Evolutionary conservation across 2,888 invertebrate species (phyloP).

Genomic region (Yponomeuta malinellus): DNA sequence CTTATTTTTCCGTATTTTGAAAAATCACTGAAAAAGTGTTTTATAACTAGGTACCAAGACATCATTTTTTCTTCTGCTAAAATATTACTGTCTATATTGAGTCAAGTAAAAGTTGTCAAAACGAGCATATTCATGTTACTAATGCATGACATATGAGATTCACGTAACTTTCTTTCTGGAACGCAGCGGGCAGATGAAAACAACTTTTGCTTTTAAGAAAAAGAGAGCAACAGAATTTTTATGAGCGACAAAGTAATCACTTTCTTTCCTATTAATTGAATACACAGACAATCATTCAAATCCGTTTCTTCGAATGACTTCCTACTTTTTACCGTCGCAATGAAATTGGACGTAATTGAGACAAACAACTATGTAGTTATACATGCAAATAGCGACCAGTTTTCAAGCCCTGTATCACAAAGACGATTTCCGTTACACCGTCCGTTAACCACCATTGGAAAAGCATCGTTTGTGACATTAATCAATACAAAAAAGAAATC

Average conservation of each 20-base stretch:
- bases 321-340: neutral
- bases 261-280: slow-evolving; percentile 6
- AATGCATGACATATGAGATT: neutral
- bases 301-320: neutral
- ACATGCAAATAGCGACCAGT: neutral
- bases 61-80: too few species aligned
- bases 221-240: neutral
- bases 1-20: too few species aligned
- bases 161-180: neutral
- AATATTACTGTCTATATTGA: neutral
- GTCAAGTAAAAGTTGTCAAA: neutral
- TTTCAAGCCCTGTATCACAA: neutral
- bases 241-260: slow-evolving; percentile 2
- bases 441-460: neutral
- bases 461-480: neutral
- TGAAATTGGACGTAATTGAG: neutral
- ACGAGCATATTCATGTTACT: neutral
- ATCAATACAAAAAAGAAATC: neutral
- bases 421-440: neutral
- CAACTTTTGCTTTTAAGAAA: slow-evolving; percentile 7
- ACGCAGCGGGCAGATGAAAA: neutral
- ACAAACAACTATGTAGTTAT: neutral
- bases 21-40: too few species aligned
- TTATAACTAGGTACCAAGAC: too few species aligned
- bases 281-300: slow-evolving; percentile 1